Evolutionary conservation across 35 echinoderm and acorn worm species (phyloP).

Genomic region (Acanthaster planci): DNA sequence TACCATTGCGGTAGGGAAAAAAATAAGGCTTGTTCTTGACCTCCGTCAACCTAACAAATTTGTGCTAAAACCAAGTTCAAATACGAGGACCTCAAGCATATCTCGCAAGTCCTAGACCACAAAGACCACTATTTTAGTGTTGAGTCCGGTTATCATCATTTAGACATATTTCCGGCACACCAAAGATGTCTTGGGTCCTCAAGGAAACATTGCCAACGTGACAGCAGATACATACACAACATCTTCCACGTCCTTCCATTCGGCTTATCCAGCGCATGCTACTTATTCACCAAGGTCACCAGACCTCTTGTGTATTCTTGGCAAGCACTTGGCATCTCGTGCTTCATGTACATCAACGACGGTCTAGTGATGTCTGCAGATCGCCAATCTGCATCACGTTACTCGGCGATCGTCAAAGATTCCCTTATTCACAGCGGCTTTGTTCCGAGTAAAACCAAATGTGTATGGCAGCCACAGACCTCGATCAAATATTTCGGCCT

Average conservation of each 20-base stretch:
- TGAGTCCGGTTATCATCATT: conserved; percentile 35
- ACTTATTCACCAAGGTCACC: conserved; percentile 26
- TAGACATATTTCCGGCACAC: conserved; percentile 29
- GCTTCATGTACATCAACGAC: conserved; percentile 38
- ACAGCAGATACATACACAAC: background rate
- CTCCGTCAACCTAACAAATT: conserved; percentile 47
- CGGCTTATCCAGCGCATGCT: conserved; percentile 31
- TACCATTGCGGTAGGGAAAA: conserved; percentile 35
- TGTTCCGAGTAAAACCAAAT: conserved; percentile 36
- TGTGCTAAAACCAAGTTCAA: conserved; percentile 33
- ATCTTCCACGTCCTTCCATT: conserved; percentile 23
- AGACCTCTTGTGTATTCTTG: conserved; percentile 30
- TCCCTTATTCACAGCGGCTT: conserved; percentile 15
- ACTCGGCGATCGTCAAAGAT: background rate
- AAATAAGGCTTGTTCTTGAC: conserved; percentile 31
- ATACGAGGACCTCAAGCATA: conserved; percentile 29
- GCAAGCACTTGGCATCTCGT: background rate
- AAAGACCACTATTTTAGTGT: conserved; percentile 28
- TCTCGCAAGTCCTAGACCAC: background rate
- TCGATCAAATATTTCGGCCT: conserved; percentile 26
- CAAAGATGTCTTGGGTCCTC: conserved; percentile 29
- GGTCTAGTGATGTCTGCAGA: background rate
- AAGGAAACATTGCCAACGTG: background rate
- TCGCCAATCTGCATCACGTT: background rate
- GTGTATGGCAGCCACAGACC: background rate